Percentiles rank a stretch among this genome's conserved stretches.
Conservation (phyloP, 2,797 vertebrate genomes). For the Pantherophis vulpinus region DNA sequence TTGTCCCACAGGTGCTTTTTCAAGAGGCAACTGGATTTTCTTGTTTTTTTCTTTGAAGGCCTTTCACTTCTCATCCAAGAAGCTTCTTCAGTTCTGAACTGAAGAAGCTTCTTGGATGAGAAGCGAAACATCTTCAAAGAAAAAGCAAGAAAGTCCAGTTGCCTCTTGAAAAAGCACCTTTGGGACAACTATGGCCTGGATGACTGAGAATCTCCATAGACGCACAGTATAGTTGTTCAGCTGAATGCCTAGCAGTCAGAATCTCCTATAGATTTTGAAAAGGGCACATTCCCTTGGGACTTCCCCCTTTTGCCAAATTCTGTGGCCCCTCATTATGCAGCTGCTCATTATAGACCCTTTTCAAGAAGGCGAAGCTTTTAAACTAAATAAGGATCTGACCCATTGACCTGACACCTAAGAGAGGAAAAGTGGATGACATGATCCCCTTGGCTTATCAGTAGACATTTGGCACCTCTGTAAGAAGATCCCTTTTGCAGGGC, state of each 20-base stretch:
- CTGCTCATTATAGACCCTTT: slow-evolving; percentile 17
- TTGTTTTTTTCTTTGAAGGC: neutral
- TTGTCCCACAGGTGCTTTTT: neutral
- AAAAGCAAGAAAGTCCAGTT: too few species aligned
- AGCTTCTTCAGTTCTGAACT: too few species aligned
- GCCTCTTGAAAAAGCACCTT: too few species aligned
- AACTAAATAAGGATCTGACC: slow-evolving; percentile 43
- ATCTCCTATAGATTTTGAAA: slow-evolving; percentile 26
- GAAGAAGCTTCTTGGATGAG: too few species aligned
- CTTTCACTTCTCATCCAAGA: too few species aligned
- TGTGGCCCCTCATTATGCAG: neutral
- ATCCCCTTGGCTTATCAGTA: slow-evolving; percentile 35
- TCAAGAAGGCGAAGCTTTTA: slow-evolving; percentile 34
- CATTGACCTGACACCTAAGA: slow-evolving; percentile 37
- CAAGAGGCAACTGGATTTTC: neutral
- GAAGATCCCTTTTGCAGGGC: slow-evolving; percentile 18
- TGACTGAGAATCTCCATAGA: too few species aligned
- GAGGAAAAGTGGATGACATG: slow-evolving; percentile 15
- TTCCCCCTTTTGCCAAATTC: neutral
- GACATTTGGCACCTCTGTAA: slow-evolving; percentile 42
- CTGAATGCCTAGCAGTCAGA: slow-evolving; percentile 11
- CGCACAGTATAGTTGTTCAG: neutral
- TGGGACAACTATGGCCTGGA: too few species aligned
- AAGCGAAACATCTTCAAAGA: too few species aligned
- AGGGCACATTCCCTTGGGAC: neutral